phyloP scores from a whole-genome alignment of 2,113 vertebrate species.

The Crotophaga sulcirostris region DNA sequence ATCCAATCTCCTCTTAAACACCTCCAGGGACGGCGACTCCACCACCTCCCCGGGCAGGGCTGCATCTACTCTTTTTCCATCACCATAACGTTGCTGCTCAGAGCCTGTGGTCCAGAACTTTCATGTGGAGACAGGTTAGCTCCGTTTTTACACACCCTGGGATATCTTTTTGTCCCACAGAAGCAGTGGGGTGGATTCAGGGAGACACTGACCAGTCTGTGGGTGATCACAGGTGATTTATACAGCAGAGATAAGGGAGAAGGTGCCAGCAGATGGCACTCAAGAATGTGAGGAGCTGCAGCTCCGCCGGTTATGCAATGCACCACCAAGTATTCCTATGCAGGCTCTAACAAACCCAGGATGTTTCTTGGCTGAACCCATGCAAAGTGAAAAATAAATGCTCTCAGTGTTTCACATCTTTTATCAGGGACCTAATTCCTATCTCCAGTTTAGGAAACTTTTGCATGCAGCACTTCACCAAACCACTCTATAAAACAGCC shows the following conservation, averaged over 20 bases:
- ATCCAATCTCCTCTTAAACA: too few species aligned
- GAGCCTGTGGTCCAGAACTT: not conserved
- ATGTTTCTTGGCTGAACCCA: not conserved
- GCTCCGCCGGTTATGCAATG: not conserved
- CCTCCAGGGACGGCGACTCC: too few species aligned
- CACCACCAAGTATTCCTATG: too few species aligned
- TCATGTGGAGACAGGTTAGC: not conserved
- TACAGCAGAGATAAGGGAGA: not conserved
- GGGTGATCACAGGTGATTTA: not conserved
- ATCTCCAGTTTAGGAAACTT: not conserved
- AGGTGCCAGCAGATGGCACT: slow-evolving; percentile 15
- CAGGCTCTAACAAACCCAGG: not conserved
- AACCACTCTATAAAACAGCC: not conserved
- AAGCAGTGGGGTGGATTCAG: rapidly evolving
- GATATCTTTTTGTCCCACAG: not conserved
- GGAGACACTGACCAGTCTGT: rapidly evolving
- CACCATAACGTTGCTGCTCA: not conserved
- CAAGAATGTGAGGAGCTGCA: not conserved
- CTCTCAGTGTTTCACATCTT: not conserved
- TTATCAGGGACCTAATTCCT: not conserved
- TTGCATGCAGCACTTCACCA: not conserved
- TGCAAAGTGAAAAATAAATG: not conserved
- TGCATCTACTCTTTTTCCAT: not conserved
- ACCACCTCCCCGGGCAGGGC: too few species aligned
- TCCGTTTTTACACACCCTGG: not conserved